Evolutionary conservation across 92 coral and sea anemone genomes (phyloP), one percentile per base, ranked within the genome.

Genomic region (Epizoanthus stellaris): DNA sequence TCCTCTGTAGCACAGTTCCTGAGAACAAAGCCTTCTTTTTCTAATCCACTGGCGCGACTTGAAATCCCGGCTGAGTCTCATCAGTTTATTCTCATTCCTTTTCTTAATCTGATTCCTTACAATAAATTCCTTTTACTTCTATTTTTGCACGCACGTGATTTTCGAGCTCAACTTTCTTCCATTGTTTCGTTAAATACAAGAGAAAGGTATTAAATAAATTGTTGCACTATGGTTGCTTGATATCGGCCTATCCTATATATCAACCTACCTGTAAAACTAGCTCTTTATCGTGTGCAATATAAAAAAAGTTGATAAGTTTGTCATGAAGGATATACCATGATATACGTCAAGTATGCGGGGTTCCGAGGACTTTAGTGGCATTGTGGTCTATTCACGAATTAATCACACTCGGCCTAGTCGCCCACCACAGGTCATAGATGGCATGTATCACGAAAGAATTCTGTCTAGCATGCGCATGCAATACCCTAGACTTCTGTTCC

Each of bases 31-130:
- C 72, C 72, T 34, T 3, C 49, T 60, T 42, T 60, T 30, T 42
- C 17, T 79, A 79, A 79, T 79, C 83, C 72, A 45, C 12, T 79
- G 71, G 49, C 72, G 72, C 83, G 60, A 21, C 71, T 45, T 21
- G 38, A 67, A 61, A 79, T 79, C 83, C 83, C 23, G 72, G 83
- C 67, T 79, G 71, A 79, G 83, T 42, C 83, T 14, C 60, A 62
- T 36, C 6, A 43, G 49, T 36, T 75, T 75, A 34, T 77, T 62
- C 72, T 21, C 65, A 79, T 79, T 79, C 49, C 72, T 63, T 11
- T 23, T n/a, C 52, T 16, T 79, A 79, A 79, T 79, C 83, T 39
- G 83, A 62, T 79, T 79, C 53, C 40, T 79, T 20, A 12, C 12
- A 47, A 61, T 63, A 16, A 42, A 64, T 21, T 63, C 19, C 4